A percentile compares a stretch with the other conserved stretches of the same genome.
Evolutionary conservation across 2,797 vertebrate genomes (phyloP).

Genomic region (Enteromius fasciolatus): DNA sequence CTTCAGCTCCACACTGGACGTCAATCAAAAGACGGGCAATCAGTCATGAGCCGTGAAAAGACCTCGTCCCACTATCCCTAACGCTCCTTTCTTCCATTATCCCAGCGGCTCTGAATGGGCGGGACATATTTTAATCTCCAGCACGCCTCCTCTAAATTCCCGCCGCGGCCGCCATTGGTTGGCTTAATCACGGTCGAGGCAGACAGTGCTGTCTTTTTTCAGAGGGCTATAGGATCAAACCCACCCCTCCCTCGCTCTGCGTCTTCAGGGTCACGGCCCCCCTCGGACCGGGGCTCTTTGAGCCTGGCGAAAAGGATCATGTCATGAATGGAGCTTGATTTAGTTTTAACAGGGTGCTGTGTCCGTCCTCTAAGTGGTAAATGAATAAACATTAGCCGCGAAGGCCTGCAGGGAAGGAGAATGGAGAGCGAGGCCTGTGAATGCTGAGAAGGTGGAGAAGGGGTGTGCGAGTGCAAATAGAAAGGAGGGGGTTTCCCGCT

Average conservation of each 20-base stretch:
- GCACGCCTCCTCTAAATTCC: conserved; percentile 56
- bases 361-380: conserved; percentile 77
- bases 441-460: conserved; percentile 54
- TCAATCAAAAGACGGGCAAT: conserved; percentile 80
- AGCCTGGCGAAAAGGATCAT: conserved; percentile 57
- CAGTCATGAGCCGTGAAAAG: conserved; percentile 72
- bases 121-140: conserved; percentile 61
- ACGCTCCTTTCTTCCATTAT: conserved; percentile 59
- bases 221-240: conserved; percentile 41
- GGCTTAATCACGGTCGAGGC: conserved; percentile 51
- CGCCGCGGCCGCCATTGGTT: conserved; percentile 45
- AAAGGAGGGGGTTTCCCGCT: conserved; percentile 48
- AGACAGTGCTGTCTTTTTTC: conserved; percentile 60
- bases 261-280: conserved; percentile 58
- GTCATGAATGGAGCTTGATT: conserved; percentile 74
- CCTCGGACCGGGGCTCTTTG: conserved; percentile 53
- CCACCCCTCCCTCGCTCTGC: conserved; percentile 37
- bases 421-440: conserved; percentile 58
- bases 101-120: conserved; percentile 58
- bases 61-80: conserved; percentile 57
- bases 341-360: conserved; percentile 74
- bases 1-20: conserved; percentile 69
- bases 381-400: conserved; percentile 82
- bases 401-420: conserved; percentile 67
- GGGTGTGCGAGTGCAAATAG: conserved; percentile 48